Percentiles rank a stretch among this genome's conserved stretches.
Conservation (phyloP, 2,113 vertebrate species). For the Varanus komodoensis region DNA sequence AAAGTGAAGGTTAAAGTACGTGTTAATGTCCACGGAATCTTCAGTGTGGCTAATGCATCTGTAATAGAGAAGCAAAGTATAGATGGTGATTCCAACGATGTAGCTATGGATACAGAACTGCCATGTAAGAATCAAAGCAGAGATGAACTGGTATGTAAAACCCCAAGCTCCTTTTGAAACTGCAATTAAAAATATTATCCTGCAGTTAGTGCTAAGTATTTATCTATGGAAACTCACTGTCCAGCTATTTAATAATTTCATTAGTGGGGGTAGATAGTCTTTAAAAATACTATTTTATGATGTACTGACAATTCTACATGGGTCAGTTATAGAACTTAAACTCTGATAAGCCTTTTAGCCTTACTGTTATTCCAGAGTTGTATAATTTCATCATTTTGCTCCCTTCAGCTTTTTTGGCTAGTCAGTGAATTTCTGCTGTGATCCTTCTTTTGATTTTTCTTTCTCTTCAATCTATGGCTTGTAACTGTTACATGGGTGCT, state of each 20-base stretch:
- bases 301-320: neutral
- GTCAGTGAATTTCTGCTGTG: neutral
- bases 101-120: conserved; percentile 88
- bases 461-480: neutral
- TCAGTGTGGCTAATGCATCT: conserved; percentile 91
- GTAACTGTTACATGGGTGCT: neutral
- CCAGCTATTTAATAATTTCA: neutral
- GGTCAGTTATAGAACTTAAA: neutral
- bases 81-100: conserved; percentile 81
- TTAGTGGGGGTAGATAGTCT: neutral
- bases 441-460: neutral
- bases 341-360: neutral
- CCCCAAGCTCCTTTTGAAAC: neutral
- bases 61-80: conserved; percentile 90
- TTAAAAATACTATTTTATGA: neutral
- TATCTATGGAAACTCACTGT: neutral
- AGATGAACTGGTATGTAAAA: conserved; percentile 84
- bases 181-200: neutral
- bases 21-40: conserved; percentile 92
- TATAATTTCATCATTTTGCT: neutral
- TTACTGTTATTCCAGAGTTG: neutral
- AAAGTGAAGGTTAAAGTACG: conserved; percentile 97
- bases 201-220: neutral
- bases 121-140: conserved; percentile 85
- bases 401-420: neutral